Evolutionary conservation across 2,888 invertebrate genomes (phyloP).

Genomic region (Ichneumon xanthorius): DNA sequence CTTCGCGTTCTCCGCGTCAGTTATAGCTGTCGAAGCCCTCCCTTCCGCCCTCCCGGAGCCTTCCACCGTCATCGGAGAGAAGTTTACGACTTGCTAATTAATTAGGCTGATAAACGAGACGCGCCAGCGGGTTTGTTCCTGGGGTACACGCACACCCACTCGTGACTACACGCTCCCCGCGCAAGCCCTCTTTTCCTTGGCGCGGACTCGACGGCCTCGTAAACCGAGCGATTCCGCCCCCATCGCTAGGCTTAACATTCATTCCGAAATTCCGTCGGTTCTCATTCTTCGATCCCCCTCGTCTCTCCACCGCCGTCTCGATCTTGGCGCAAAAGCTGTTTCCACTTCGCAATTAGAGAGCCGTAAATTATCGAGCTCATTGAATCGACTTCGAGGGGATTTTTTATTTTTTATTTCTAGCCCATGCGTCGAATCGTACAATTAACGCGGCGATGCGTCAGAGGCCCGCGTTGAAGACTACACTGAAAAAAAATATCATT

Average conservation of each 20-base stretch:
- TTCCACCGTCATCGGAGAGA: constrained; percentile 63
- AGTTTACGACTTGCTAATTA: constrained; percentile 79
- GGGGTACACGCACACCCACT: constrained; percentile 40
- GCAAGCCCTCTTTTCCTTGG: constrained; percentile 32
- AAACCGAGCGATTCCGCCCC: constrained; percentile 51
- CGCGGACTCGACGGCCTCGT: constrained; percentile 51
- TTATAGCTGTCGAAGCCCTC: constrained; percentile 47
- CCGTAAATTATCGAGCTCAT: constrained; percentile 59
- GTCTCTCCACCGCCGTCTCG: neutral
- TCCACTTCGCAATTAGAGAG: constrained; percentile 60
- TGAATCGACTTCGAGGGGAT: constrained; percentile 36
- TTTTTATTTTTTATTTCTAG: neutral
- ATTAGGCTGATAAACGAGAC: constrained; percentile 79
- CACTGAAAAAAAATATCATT: too few relatives aligned
- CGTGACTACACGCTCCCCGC: constrained; percentile 19
- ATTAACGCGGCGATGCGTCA: neutral
- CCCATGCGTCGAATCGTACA: neutral
- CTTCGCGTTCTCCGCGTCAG: constrained; percentile 36
- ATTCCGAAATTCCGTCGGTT: constrained; percentile 54
- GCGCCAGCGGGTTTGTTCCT: constrained; percentile 61
- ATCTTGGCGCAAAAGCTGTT: constrained; percentile 47
- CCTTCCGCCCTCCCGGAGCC: constrained; percentile 10
- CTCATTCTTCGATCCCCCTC: constrained; percentile 29
- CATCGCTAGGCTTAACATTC: constrained; percentile 37
- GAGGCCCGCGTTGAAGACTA: neutral